Evolutionary conservation across 2,113 vertebrate genomes (phyloP).

Genomic region (Brachyistius frenatus): DNA sequence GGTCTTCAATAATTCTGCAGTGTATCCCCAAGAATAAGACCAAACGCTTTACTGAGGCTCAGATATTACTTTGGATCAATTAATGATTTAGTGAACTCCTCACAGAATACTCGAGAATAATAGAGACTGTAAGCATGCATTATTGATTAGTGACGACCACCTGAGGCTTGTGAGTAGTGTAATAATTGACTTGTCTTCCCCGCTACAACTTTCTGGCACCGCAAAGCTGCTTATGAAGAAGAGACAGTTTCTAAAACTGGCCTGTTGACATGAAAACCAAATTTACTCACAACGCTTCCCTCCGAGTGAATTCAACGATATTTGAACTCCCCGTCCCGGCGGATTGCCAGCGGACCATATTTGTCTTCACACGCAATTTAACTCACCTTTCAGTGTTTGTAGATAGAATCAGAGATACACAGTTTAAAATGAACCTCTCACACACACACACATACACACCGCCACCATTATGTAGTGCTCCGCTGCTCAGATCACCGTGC

Average conservation of each 20-base stretch:
- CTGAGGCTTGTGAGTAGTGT: conserved; percentile 26
- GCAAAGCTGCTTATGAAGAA: conserved; percentile 28
- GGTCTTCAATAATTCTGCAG: not conserved
- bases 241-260: conserved; percentile 23
- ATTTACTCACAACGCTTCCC: not conserved
- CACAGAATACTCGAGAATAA: not conserved
- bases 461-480: conserved; percentile 43
- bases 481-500: conserved; percentile 25
- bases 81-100: conserved; percentile 8
- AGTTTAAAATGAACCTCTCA: conserved; percentile 29
- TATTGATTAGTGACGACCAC: conserved; percentile 61
- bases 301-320: not conserved
- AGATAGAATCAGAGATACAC: conserved; percentile 5
- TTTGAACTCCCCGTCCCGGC: not conserved
- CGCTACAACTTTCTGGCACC: conserved; percentile 40
- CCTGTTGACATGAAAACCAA: conserved; percentile 9
- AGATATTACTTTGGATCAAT: conserved; percentile 34
- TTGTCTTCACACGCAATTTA: conserved; percentile 38
- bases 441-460: too few relatives aligned
- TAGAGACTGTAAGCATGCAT: conserved; percentile 27
- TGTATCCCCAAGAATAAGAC: not conserved
- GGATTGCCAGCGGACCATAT: conserved; percentile 11
- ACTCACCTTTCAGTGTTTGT: conserved; percentile 22
- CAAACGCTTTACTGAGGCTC: conserved; percentile 1
- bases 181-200: conserved; percentile 52